Base-by-base conservation (phyloP, 1,140 invertebrate species). In the Macrocentrus cingulum region DNA sequence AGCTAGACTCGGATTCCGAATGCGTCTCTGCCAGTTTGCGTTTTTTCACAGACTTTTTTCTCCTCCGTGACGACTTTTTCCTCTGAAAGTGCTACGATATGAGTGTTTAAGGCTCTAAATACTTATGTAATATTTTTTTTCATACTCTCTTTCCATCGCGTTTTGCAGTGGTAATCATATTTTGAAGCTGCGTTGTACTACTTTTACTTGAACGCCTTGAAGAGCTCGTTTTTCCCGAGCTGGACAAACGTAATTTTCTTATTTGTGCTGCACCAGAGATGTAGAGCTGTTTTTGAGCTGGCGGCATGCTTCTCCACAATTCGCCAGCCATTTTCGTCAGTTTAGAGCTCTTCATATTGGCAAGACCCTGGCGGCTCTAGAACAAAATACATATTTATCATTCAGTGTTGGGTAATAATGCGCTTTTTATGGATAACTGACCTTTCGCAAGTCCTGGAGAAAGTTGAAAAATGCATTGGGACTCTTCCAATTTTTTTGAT, bases 381-480 rank as follows among this genome's bases (percentile, higher is more conserved):
- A n/a, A n/a, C n/a, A n/a, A n/a, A n/a, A n/a, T n/a, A n/a, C n/a
- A n/a, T n/a, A n/a, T n/a, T n/a, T n/a, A n/a, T n/a, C n/a, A n/a
- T n/a, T n/a, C n/a, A n/a, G n/a, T n/a, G n/a, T n/a, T n/a, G n/a
- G n/a, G n/a, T n/a, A n/a, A n/a, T n/a, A n/a, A n/a, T n/a, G n/a
- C n/a, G n/a, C n/a, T n/a, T n/a, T n/a, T n/a, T n/a, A n/a, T n/a
- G n/a, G n/a, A n/a, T n/a, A 25, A 48, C 18, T 34, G 65, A 75
- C 73, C 61, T 70, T 44, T 13, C 66, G 64, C n/a, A 66, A 70
- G 42, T 72, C 69, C 49, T 69, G 69, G 36, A 74, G 60, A 57
- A 69, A 72, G 49, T 72, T 74, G 15, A 70, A 46, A 20, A 69
- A 74, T 4, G 69, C 61, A 42, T 74, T 75, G 0, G 65, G 59